Conservation (phyloP, 2,113 vertebrate genomes). For the Melanocharis versteri region DNA sequence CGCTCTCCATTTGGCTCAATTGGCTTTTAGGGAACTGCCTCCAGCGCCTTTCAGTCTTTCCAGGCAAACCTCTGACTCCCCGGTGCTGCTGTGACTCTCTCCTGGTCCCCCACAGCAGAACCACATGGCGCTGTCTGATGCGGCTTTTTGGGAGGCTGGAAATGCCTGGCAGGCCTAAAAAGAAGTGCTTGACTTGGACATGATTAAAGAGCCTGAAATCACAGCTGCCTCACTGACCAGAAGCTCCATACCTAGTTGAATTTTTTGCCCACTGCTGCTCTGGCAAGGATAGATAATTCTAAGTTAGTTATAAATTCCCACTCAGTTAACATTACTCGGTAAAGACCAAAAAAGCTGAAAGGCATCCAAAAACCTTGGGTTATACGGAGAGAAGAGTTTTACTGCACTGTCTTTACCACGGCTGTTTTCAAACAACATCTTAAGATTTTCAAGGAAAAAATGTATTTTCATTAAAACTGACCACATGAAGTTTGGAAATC, state of each 20-base stretch:
- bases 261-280: neutral
- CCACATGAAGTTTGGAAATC: neutral
- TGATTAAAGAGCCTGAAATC: neutral
- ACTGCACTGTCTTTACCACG: neutral
- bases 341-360: neutral
- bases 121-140: accelerated
- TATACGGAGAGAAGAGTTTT: neutral
- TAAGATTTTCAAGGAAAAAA: neutral
- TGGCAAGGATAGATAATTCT: neutral
- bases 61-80: neutral
- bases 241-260: neutral
- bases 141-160: neutral
- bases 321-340: neutral
- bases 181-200: neutral
- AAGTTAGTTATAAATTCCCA: neutral
- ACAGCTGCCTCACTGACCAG: neutral
- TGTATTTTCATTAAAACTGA: neutral
- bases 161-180: neutral
- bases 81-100: neutral
- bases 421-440: neutral
- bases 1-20: neutral
- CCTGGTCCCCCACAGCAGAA: neutral
- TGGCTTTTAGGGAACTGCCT: neutral
- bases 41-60: neutral
- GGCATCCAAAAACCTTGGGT: neutral